Base-by-base conservation (phyloP, 37 sponge, comb jelly and placozoan genomes). In the Lycopodina hypogea region DNA sequence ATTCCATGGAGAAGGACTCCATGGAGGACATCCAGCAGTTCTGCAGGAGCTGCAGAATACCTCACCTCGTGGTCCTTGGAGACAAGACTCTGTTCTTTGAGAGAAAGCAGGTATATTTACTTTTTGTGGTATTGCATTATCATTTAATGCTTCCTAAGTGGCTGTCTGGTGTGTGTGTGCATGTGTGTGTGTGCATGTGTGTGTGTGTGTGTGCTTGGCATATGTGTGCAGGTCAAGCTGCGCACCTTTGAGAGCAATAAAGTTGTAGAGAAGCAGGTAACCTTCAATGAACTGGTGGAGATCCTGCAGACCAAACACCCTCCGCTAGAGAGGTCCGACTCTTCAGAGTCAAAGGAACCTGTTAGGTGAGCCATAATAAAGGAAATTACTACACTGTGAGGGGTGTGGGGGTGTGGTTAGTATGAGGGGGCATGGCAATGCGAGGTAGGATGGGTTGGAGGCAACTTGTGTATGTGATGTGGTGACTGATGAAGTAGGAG, bases 11-110 rank as follows among this genome's bases (percentile, higher is more conserved):
- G 85, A 41, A 79, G 40, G 92, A 86, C 77, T 69, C 79, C 23
- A 8, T 91, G 19, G 88, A 81, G 30, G 92, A 92, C 57, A 75
- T 87, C 9, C 87, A 84, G 73, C 76, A 83, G 7, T 84, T 87
- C 69, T 92, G 92, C 42, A 32, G 72, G 37, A 80, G 68, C 29
- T 62, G 68, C n/a, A 53, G 42, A 39, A 87, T 92, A 22, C 76
- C 81, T 26, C 77, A 87, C 34, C 2, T 92, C 6, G 88, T 92
- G 33, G 11, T 92, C 0, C 40, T 87, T 2, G 66, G 39, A 17
- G 92, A 92, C 51, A 72, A 71, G 42, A 51, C 59, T 29, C 77
- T 81, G 9, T 76, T 58, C 56, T 74, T 79, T 69, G 77, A 81
- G 60, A 64, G 75, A 64, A 80, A 84, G 66, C 84, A 84, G 62